phyloP scores from a whole-genome alignment of 2,888 invertebrate species.

The Cephus pulcher region DNA sequence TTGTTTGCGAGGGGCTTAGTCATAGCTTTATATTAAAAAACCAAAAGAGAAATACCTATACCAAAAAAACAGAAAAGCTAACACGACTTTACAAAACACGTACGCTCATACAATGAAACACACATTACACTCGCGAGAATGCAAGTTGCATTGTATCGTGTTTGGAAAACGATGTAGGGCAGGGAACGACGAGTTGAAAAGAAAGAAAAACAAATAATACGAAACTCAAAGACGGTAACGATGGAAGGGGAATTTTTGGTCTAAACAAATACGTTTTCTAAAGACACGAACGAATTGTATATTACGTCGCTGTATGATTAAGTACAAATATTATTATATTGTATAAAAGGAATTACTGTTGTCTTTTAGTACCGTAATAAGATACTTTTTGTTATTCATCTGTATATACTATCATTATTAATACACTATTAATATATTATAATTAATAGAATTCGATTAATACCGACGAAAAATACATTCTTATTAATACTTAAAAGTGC shows the following conservation, averaged over 20 bases:
- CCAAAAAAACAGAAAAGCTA: conserved; percentile 28
- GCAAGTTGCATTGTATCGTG: neutral
- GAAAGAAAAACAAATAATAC: neutral
- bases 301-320: conserved; percentile 52
- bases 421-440: conserved; percentile 56
- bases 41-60: conserved; percentile 46
- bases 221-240: neutral
- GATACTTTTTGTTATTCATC: conserved; percentile 61
- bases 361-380: conserved; percentile 36
- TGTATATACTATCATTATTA: conserved; percentile 65
- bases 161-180: neutral
- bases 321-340: conserved; percentile 54
- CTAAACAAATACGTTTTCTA: neutral
- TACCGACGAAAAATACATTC: conserved; percentile 60
- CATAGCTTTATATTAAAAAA: conserved; percentile 49
- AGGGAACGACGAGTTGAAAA: neutral
- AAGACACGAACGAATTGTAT: conserved; percentile 30
- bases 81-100: conserved; percentile 1
- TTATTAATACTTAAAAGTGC: conserved; percentile 56
- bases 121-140: neutral
- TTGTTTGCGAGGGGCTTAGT: conserved; percentile 35
- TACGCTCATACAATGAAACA: neutral
- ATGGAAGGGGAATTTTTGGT: neutral
- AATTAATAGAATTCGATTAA: conserved; percentile 61
- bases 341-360: conserved; percentile 48